Evolutionary conservation across 2,797 vertebrate genomes (phyloP), one percentile per base, ranked within the genome.

Genomic region (Lindbergichthys nudifrons): DNA sequence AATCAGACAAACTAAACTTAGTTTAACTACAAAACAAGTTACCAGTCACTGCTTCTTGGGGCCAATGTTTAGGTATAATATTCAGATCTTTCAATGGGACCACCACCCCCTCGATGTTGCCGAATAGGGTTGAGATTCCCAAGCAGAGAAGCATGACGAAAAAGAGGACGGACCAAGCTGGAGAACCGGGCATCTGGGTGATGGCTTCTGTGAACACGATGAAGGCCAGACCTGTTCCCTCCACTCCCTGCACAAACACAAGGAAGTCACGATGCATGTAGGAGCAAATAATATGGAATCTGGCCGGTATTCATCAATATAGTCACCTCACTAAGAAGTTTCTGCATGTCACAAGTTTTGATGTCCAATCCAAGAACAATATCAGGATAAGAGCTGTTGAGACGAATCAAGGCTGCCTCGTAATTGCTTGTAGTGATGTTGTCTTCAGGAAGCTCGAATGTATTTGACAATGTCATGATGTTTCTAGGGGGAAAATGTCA

Each of bases 201-300:
- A 99, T 98, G 82, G 98, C 98, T 83, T 99, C 98, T 0, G 98
- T 99, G 90, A 99, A 99, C 73, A 97, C 96, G 48, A 99, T 99
- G 85, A 99, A 99, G 62, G 97, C 98, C 79, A 99, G 83, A 57
- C 98, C 98, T 0, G 97, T 97, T 87, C 98, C 98, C 91, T 99
- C 97, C 65, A 96, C 97, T 30, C 97, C 97, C 98, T 99, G 90
- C 4, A 50, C 11, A 79, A 65, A 19, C 1, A 12, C n/a, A 70
- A 18, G 23, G 54, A 5, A 65, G 14, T 45, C 9, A 3, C 3
- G 41, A 46, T 13, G 18, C 23, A 70, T 3, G 11, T 26, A 3
- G 46, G 21, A 76, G 3, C 1, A 48, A 3, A 39, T 3, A 26
- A 19, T 1, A 16, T 3, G 1, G 1, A 23, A 8, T n/a, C 1